Percentiles rank a stretch among this genome's conserved stretches.
Conservation (phyloP, 2,797 vertebrate species). For the Vultur gryphus region DNA sequence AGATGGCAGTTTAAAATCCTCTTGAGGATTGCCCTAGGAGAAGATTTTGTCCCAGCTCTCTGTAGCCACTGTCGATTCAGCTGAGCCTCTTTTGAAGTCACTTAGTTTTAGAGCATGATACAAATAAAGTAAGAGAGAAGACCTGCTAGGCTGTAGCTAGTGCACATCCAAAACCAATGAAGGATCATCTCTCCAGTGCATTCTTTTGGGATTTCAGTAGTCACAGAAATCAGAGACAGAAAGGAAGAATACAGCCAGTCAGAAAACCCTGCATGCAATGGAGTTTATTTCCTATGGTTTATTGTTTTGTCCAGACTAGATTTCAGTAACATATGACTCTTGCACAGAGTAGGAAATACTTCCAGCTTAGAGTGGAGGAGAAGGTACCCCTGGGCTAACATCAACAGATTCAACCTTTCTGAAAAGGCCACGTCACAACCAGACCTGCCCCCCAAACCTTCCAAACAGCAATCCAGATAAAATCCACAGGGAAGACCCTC, state of each 20-base stretch:
- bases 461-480: not conserved
- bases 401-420: not conserved
- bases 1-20: conserved; percentile 10
- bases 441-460: not conserved
- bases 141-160: not conserved
- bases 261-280: not conserved
- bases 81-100: conserved; percentile 14
- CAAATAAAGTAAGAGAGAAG: not conserved
- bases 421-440: not conserved
- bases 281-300: not conserved
- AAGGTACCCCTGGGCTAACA: not conserved
- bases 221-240: not conserved
- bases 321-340: not conserved
- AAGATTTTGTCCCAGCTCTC: conserved; percentile 27
- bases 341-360: not conserved
- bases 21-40: conserved; percentile 2
- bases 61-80: not conserved
- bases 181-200: not conserved
- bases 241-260: not conserved
- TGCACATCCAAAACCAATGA: not conserved
- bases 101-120: not conserved
- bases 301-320: not conserved
- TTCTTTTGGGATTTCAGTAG: not conserved
- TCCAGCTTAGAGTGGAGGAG: not conserved
- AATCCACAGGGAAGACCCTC: not conserved